Base-by-base conservation (phyloP, 1,140 invertebrate species). In the Musca domestica region DNA sequence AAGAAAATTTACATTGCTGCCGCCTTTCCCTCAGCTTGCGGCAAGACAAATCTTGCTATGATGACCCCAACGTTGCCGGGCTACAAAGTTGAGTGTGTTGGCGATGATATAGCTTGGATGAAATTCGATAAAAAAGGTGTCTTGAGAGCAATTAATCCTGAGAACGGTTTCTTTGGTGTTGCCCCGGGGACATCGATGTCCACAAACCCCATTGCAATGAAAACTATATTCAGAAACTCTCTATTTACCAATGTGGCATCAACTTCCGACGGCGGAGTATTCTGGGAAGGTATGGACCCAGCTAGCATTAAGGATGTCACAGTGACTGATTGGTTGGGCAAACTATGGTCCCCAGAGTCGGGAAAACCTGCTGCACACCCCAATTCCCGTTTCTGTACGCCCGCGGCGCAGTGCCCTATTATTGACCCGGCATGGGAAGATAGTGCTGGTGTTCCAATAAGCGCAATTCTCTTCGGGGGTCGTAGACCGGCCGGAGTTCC, bases 11-110 rank as follows among this genome's bases (percentile, higher is more conserved):
- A 97, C 76, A 89, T 98, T 66, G 93, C 91, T 0, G 95, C 95
- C 3, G 95, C 96, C n/a, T 98, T 98, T 73, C 95, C 96, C 2
- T 94, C 92, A 61, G 95, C 95, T 46, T 98, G 96, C 78, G 95
- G 95, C 9, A 98, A 98, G 81, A 98, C 95, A 0, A 98, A 98
- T 80, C 80, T 98, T 65, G 96, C 96, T 15, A 98, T 98, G 96
- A 87, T 98, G 88, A 90, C 88, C 9, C 93, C 95, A 1, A 87
- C 90, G 0, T 74, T 98, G 30, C 92, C 93, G 0, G 95, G 95
- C 2, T 98, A 95, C 82, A 95, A 95, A 74, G 85, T 92, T 2
- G 90, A 93, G 75, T 93, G 91, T 72, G 91, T 94, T 2, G 92
- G 92, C 6, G 92, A 95, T 76, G 92, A 95, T 74, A 95, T 95